Evolutionary conservation across 2,888 invertebrate species (phyloP).

Genomic region (Tridacna gigas): DNA sequence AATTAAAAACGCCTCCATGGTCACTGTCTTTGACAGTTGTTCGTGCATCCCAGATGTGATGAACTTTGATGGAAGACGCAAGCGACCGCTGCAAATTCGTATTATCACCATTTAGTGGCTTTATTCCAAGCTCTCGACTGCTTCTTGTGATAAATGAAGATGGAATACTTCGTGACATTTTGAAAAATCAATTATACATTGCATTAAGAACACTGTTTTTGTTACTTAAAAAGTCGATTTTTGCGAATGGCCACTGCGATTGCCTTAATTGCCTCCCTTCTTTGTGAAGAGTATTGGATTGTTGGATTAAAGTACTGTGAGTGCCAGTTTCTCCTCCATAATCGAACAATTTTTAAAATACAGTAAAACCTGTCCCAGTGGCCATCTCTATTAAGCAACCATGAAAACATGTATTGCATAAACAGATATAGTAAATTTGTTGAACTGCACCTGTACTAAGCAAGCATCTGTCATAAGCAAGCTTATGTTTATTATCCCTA

Average conservation of each 20-base stretch:
- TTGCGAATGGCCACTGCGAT: not conserved
- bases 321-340: too few species aligned
- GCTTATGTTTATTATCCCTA: too few species aligned
- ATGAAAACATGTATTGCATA: too few species aligned
- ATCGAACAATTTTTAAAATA: too few species aligned
- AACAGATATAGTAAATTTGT: too few species aligned
- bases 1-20: slow-evolving; percentile 82
- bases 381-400: too few species aligned
- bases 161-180: not conserved
- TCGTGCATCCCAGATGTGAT: slow-evolving; percentile 75
- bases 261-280: not conserved
- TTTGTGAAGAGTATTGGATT: slow-evolving; percentile 3
- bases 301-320: too few species aligned
- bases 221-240: not conserved
- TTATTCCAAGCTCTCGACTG: slow-evolving; percentile 20
- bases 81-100: slow-evolving; percentile 46
- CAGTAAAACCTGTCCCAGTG: too few species aligned
- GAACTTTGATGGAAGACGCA: slow-evolving; percentile 64
- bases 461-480: too few species aligned
- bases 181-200: not conserved
- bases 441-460: too few species aligned
- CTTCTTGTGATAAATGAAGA: slow-evolving; percentile 13
- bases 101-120: slow-evolving; percentile 37
- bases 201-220: not conserved
- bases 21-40: slow-evolving; percentile 72